Conservation (phyloP, 2,888 invertebrate genomes). For the Microctonus hyperodae region DNA sequence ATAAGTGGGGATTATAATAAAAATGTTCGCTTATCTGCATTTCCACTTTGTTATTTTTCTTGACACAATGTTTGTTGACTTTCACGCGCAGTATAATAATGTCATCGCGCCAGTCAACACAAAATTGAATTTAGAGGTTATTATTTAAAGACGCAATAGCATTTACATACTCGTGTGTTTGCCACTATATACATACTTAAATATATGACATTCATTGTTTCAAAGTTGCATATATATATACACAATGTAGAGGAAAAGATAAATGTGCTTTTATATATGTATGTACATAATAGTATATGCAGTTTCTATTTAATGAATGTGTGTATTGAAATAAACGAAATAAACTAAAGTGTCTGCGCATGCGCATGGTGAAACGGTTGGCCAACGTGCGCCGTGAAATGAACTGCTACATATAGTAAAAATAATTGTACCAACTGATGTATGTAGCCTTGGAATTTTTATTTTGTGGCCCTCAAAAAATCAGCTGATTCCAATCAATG, state of each 20-base stretch:
- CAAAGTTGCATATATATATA: neutral
- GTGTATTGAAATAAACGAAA: no score
- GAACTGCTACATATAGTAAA: constrained; percentile 21
- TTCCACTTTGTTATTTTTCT: neutral
- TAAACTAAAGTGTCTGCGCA: neutral
- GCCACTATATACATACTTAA: no score
- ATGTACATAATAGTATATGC: neutral
- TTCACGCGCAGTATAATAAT: no score
- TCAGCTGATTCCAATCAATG: constrained; percentile 58
- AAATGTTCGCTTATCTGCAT: neutral
- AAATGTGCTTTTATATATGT: neutral
- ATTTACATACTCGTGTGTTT: no score
- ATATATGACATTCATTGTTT: no score
- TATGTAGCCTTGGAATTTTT: constrained; percentile 21
- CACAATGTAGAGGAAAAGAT: neutral
- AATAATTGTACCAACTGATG: constrained; percentile 1
- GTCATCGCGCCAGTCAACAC: no score
- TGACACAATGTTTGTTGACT: neutral
- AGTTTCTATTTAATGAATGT: no score
- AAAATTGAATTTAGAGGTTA: no score
- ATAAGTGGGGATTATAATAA: neutral
- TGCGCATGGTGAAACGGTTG: constrained; percentile 20
- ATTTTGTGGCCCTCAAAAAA: constrained; percentile 35
- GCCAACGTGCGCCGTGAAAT: constrained; percentile 36
- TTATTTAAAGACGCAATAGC: no score